Percentiles rank a stretch among this genome's conserved stretches.
These are phyloP conservation scores for Eulemur mongoz DNA, from an alignment of 2,797 vertebrate genomes.

Conservation along the genomic window DNA sequence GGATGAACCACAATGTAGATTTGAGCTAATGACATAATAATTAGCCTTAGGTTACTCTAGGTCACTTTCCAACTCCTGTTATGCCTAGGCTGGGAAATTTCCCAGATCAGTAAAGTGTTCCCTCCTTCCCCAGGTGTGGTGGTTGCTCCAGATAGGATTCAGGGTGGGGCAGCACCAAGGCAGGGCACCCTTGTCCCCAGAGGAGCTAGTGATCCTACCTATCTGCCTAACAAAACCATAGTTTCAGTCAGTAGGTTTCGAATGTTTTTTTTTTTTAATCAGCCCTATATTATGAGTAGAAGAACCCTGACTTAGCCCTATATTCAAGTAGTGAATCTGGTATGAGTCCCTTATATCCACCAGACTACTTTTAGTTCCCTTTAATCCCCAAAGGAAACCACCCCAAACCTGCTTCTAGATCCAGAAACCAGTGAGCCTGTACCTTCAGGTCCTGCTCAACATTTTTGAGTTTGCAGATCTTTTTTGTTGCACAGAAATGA, in stretches of 20 bases:
- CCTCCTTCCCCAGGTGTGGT: too few species aligned
- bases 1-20: too few species aligned
- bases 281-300: not conserved
- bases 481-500: conserved; percentile 27
- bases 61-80: too few species aligned
- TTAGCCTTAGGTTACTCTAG: too few species aligned
- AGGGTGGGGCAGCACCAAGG: too few species aligned
- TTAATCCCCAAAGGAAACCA: not conserved
- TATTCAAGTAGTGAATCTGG: not conserved
- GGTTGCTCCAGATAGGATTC: too few species aligned
- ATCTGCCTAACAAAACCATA: not conserved
- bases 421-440: not conserved
- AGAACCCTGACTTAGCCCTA: not conserved
- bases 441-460: not conserved
- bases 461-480: not conserved
- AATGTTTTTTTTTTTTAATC: not conserved
- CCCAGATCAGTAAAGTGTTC: too few species aligned
- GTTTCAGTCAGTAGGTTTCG: not conserved
- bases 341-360: not conserved
- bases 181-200: too few species aligned
- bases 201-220: too few species aligned
- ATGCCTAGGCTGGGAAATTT: too few species aligned
- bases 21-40: too few species aligned
- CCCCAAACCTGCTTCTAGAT: not conserved
- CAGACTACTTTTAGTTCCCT: not conserved